Conservation (phyloP, 1,140 invertebrate species). For the Ooceraea biroi region DNA sequence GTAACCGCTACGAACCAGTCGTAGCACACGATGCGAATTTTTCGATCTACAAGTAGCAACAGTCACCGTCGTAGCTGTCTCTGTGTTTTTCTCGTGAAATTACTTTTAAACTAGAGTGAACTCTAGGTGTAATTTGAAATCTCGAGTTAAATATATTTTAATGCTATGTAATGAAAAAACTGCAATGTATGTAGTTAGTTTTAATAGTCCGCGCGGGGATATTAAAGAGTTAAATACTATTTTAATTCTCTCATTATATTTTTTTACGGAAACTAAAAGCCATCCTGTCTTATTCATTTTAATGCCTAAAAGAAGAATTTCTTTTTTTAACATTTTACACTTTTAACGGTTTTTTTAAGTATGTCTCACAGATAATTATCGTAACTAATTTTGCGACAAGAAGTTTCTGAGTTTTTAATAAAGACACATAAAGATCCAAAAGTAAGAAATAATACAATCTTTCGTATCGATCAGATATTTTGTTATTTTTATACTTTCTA, state of each 20-base stretch:
- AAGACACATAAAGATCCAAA: too few species aligned
- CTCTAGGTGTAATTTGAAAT: not conserved
- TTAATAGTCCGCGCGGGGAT: not conserved
- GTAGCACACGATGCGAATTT: conserved; percentile 24
- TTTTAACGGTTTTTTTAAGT: not conserved
- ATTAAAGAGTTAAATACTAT: not conserved
- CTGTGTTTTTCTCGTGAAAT: not conserved
- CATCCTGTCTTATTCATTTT: not conserved
- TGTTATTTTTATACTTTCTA: too few species aligned
- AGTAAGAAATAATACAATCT: too few species aligned
- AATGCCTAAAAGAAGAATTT: not conserved
- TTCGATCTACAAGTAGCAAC: conserved; percentile 27
- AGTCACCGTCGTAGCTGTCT: not conserved
- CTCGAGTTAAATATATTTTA: not conserved
- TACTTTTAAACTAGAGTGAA: not conserved
- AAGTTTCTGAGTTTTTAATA: too few species aligned
- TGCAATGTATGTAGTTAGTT: not conserved
- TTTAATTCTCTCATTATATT: not conserved
- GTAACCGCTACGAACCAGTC: conserved; percentile 36
- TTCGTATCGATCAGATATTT: too few species aligned
- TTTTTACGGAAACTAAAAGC: not conserved
- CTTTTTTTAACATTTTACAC: not conserved
- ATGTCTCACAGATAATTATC: not conserved
- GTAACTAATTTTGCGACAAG: too few species aligned
- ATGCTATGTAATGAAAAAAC: not conserved